Conservation (phyloP, 1,140 invertebrate species). For the Grapholita molesta region DNA sequence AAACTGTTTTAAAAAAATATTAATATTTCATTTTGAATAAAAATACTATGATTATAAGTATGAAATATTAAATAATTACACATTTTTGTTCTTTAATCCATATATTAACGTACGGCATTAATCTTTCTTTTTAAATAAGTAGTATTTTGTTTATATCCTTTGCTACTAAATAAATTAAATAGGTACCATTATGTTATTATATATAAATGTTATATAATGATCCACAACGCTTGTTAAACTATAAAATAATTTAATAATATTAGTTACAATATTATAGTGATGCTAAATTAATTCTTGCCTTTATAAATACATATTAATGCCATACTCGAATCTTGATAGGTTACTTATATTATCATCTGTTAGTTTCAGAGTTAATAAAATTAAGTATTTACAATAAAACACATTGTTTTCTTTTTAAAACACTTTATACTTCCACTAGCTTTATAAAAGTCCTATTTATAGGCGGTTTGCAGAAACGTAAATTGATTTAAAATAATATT, state of each 20-base stretch:
- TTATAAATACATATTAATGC: slow-evolving; percentile 70
- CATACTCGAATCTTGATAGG: slow-evolving; percentile 72
- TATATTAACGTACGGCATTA: too few relatives aligned
- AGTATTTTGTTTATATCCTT: too few relatives aligned
- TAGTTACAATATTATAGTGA: slow-evolving; percentile 24
- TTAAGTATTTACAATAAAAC: slow-evolving; percentile 73
- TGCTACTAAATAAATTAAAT: too few relatives aligned
- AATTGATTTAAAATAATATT: neutral
- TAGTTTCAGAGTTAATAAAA: slow-evolving; percentile 77
- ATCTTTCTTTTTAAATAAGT: too few relatives aligned
- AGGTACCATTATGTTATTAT: too few relatives aligned
- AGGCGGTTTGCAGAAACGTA: neutral
- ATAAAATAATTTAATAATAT: neutral
- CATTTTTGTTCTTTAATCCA: too few relatives aligned
- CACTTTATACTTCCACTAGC: neutral
- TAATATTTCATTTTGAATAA: too few relatives aligned
- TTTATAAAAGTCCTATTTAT: neutral
- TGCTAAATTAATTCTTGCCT: slow-evolving; percentile 74
- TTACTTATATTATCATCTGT: slow-evolving; percentile 73
- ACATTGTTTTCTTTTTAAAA: slow-evolving; percentile 42
- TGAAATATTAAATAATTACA: too few relatives aligned
- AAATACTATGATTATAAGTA: too few relatives aligned
- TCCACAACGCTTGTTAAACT: slow-evolving; percentile 40
- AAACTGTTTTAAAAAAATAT: too few relatives aligned
- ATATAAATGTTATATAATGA: neutral